Conservation (phyloP, 1,140 invertebrate genomes). For the Lamellibrachia luymesi region DNA sequence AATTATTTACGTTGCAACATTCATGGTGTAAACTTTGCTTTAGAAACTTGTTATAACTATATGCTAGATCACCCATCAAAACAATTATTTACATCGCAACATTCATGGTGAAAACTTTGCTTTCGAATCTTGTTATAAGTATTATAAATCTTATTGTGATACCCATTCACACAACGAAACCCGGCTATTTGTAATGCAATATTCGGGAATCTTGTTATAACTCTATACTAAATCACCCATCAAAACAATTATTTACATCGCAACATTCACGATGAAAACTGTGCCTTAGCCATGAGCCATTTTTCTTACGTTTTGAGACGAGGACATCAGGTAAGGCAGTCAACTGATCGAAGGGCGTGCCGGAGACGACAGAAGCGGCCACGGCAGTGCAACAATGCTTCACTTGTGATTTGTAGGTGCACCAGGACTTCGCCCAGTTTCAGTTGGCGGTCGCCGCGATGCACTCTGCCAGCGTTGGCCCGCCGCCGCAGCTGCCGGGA, state of each 20-base stretch:
- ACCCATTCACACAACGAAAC: no score
- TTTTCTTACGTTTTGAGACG: background rate
- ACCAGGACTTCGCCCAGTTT: slow-evolving; percentile 71
- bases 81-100: background rate
- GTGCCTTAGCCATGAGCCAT: background rate
- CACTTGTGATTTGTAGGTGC: slow-evolving; percentile 51
- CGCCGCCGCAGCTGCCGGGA: slow-evolving; percentile 25
- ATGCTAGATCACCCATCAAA: no score
- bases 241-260: background rate
- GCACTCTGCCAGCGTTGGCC: slow-evolving; percentile 37
- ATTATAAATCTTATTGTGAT: no score
- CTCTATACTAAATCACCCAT: no score
- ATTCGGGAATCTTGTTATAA: no score
- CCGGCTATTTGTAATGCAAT: no score
- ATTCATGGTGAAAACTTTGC: background rate
- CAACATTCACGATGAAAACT: background rate
- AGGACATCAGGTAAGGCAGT: background rate
- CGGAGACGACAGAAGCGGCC: background rate
- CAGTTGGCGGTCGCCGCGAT: slow-evolving; percentile 58
- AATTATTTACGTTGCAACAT: no score
- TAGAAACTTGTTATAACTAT: no score
- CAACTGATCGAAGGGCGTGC: background rate
- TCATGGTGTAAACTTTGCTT: no score
- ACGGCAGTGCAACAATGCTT: background rate
- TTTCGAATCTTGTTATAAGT: no score